A percentile compares a stretch with the other conserved stretches of the same genome.
Conservation (phyloP, 2,888 invertebrate species). For the Sinopyrophorus schimmeli region DNA sequence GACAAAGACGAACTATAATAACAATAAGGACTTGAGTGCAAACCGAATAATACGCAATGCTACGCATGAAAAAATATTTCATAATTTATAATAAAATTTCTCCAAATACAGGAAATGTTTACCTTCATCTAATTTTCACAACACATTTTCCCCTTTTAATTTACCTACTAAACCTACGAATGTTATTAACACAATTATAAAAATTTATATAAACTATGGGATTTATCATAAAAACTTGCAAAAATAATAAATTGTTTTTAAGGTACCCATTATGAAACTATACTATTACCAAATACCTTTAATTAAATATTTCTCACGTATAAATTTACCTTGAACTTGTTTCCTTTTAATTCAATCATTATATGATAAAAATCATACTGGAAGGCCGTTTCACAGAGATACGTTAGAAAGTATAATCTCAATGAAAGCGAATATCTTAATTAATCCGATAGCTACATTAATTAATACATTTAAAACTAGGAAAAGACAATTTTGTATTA, state of each 20-base stretch:
- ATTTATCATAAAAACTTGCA: constrained; percentile 5
- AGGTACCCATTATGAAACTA: constrained; percentile 16
- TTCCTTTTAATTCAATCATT: constrained; percentile 13
- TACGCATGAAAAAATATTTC: constrained; percentile 21
- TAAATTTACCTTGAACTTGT: constrained; percentile 22
- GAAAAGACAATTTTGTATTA: no score
- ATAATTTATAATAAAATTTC: constrained; percentile 22
- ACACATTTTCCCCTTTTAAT: constrained; percentile 7
- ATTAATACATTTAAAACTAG: no score
- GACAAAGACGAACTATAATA: constrained; percentile 1
- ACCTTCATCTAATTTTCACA: constrained; percentile 17
- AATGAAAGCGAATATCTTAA: no score
- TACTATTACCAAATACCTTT: constrained; percentile 15
- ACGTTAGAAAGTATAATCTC: constrained; percentile 1
- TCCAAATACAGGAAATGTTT: constrained; percentile 13
- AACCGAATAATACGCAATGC: constrained; percentile 2
- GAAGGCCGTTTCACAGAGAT: constrained; percentile 1
- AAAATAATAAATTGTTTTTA: constrained; percentile 20
- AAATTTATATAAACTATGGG: constrained; percentile 8
- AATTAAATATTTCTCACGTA: constrained; percentile 21
- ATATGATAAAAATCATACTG: constrained; percentile 7
- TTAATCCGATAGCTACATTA: no score
- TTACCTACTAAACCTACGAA: constrained; percentile 10
- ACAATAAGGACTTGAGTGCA: background rate
- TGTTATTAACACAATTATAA: constrained; percentile 13